These are phyloP conservation scores for Flexamia atlantica DNA, from an alignment of 2,888 invertebrate genomes.

Conservation along the genomic window DNA sequence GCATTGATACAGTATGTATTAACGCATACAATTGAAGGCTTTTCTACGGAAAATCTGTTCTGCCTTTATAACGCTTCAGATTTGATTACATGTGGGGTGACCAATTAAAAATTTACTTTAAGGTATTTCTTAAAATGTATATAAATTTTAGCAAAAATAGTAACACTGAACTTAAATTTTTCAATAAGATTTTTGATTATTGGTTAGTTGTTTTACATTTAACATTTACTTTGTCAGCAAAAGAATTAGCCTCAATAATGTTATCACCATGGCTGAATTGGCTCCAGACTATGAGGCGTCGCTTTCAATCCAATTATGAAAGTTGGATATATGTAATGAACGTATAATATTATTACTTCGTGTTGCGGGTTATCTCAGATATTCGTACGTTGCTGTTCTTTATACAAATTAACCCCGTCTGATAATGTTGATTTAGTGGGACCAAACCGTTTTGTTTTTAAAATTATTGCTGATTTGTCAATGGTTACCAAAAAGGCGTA, in stretches of 20 bases:
- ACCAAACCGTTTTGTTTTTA: background rate
- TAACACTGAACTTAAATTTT: too few species aligned
- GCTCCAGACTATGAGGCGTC: conserved; percentile 7
- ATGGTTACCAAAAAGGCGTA: conserved; percentile 4
- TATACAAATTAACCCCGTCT: conserved; percentile 16
- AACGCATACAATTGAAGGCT: too few species aligned
- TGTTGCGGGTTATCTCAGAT: background rate
- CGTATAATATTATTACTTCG: background rate
- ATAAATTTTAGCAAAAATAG: too few species aligned
- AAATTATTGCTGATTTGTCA: conserved; percentile 37
- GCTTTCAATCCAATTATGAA: background rate
- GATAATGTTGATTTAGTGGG: background rate
- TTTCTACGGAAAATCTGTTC: too few species aligned
- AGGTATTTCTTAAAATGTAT: too few species aligned
- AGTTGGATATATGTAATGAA: background rate
- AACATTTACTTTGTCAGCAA: background rate
- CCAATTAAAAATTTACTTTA: too few species aligned
- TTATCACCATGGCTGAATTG: background rate
- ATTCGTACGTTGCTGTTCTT: background rate
- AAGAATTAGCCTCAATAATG: background rate
- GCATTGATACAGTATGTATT: too few species aligned
- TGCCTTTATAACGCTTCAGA: too few species aligned
- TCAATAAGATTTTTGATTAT: too few species aligned
- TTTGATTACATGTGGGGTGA: too few species aligned
- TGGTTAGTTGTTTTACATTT: too few species aligned